Conservation (phyloP, 2,888 invertebrate genomes). For the Pemphredon lugubris region DNA sequence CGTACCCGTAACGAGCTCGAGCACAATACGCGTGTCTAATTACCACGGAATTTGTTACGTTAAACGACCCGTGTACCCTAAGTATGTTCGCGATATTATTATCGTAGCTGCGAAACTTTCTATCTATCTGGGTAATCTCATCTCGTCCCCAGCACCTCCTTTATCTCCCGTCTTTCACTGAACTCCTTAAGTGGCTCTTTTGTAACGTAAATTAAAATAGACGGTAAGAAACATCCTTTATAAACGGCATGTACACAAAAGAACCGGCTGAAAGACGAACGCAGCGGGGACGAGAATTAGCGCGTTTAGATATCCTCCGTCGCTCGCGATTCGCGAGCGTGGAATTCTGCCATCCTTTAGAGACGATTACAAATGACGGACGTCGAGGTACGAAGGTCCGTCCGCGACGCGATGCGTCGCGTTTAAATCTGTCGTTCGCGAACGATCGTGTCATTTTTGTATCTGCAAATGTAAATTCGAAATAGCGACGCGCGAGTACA, state of each 20-base stretch:
- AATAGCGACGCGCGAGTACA: too few species aligned
- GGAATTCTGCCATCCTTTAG: not conserved
- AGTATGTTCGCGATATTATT: slow-evolving; percentile 57
- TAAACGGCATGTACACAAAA: slow-evolving; percentile 11
- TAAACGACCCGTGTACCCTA: slow-evolving; percentile 43
- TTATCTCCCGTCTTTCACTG: slow-evolving; percentile 57
- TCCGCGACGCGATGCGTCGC: not conserved
- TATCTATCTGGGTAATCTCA: slow-evolving; percentile 62
- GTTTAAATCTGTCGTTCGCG: not conserved
- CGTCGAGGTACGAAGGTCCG: not conserved
- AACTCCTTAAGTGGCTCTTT: slow-evolving; percentile 61
- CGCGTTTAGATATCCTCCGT: too few species aligned
- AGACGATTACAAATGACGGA: not conserved
- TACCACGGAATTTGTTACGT: slow-evolving; percentile 38
- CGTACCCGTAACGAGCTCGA: too few species aligned
- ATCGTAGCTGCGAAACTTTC: slow-evolving; percentile 54
- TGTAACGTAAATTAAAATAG: slow-evolving; percentile 64
- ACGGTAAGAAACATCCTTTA: slow-evolving; percentile 32
- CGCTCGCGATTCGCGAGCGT: not conserved
- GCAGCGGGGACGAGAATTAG: not conserved
- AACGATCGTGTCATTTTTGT: not conserved
- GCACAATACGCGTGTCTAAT: slow-evolving; percentile 13
- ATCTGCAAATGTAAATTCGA: not conserved
- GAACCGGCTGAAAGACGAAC: not conserved
- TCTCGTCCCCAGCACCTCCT: slow-evolving; percentile 47